Evolutionary conservation across 2,888 invertebrate species (phyloP).

Genomic region (Meghimatium bilineatum): DNA sequence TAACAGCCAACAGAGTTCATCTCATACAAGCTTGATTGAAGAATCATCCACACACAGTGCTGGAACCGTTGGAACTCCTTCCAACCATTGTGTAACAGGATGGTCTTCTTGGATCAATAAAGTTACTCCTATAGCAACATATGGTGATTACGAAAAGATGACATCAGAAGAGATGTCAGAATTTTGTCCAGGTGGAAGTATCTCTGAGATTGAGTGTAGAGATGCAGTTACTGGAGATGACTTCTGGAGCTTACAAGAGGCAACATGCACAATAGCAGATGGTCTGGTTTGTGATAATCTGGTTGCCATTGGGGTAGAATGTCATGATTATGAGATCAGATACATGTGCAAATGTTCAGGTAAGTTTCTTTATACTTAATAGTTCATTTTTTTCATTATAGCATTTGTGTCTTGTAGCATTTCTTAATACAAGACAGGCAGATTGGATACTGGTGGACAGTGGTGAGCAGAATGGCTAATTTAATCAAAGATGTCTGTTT

Average conservation of each 20-base stretch:
- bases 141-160: constrained; percentile 56
- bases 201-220: constrained; percentile 66
- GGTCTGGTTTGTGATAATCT: constrained; percentile 83
- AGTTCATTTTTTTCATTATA: too few species aligned
- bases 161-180: constrained; percentile 50
- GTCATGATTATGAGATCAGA: constrained; percentile 66
- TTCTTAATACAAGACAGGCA: too few species aligned
- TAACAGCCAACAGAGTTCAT: too few species aligned
- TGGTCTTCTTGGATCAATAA: constrained; percentile 54
- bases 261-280: constrained; percentile 79
- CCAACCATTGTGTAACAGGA: constrained; percentile 4
- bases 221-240: constrained; percentile 58
- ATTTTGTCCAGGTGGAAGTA: constrained; percentile 61
- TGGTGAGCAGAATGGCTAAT: too few species aligned
- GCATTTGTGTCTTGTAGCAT: too few species aligned
- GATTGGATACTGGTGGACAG: too few species aligned
- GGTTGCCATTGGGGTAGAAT: constrained; percentile 55
- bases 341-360: constrained; percentile 68
- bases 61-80: background rate
- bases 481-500: too few species aligned
- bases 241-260: constrained; percentile 59
- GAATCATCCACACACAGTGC: background rate
- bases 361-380: background rate
- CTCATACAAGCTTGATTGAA: background rate
- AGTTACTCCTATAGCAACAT: constrained; percentile 44